Evolutionary conservation across 2,113 vertebrate species (phyloP), one percentile per base, ranked within the genome.

Genomic region (Camelus bactrianus): DNA sequence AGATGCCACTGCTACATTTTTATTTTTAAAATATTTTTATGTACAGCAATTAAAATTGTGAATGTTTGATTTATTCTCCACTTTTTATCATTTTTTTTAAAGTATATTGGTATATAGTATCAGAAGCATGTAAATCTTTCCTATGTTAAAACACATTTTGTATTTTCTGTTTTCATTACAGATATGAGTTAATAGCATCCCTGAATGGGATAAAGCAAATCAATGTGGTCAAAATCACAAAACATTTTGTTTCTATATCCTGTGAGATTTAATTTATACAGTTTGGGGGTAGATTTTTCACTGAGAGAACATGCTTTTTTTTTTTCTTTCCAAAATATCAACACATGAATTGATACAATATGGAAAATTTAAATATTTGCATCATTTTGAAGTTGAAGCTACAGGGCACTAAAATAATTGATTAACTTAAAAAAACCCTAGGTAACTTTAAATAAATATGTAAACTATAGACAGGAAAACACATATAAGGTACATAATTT

Each of bases 11-110:
- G 64, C 28, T 75, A 48, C 2, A 48, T 50, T 52, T 35, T 70
- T 46, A 75, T 30, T 93, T 93, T 12, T 2, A 83, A 95, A 95
- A 84, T 77, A 94, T 76, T 96, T 93, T 96, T 92, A 96, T 58
- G 48, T 19, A 67, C 4, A 84, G 52, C 20, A 65, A 77, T 85
- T 30, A 11, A 95, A 96, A 96, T 86, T 70, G 6, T 79, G 72
- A 95, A 91, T 89, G 77, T 56, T 91, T 89, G n/a, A 89, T 62
- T 93, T 96, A 72, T 54, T 72, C n/a, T 83, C 12, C 9, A 73
- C 22, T 73, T 79, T 82, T n/a, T 7, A 32, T 64, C 5, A 46
- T 70, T 32, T 79, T 81, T 96, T 73, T 58, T 26, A 85, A 95
- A 65, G 8, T 69, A 60, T 56, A 81, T 58, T 60, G 5, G 16